These are phyloP conservation scores for Pachyseris speciosa DNA, from an alignment of 64 coral and sea anemone genomes.

Conservation along the genomic window DNA sequence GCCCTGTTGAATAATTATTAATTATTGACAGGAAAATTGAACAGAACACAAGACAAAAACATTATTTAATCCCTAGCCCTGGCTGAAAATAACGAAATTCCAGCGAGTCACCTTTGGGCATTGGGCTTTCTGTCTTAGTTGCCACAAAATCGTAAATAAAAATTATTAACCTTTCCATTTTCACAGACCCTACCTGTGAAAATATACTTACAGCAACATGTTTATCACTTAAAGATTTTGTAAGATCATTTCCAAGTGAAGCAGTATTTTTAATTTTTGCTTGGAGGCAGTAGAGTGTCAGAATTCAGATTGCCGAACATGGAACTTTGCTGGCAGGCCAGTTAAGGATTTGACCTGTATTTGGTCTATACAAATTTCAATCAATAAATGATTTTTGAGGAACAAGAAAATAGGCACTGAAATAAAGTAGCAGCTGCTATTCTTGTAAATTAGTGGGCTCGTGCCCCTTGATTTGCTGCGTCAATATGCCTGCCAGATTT, in stretches of 20 bases:
- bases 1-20: too few relatives aligned
- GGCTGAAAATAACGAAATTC: too few relatives aligned
- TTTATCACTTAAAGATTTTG: not conserved
- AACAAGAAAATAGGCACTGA: not conserved
- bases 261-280: not conserved
- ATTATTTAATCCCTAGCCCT: too few relatives aligned
- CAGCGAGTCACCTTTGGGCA: too few relatives aligned
- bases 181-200: not conserved
- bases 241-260: not conserved
- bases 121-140: too few relatives aligned
- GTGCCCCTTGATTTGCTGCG: not conserved
- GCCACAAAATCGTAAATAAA: not conserved
- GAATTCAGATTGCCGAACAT: not conserved
- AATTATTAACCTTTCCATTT: not conserved
- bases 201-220: not conserved
- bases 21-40: too few relatives aligned
- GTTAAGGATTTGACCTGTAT: not conserved
- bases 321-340: not conserved
- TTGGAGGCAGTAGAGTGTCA: not conserved
- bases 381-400: constrained; percentile 31
- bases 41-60: too few relatives aligned
- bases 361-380: constrained; percentile 32
- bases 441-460: constrained; percentile 20
- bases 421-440: not conserved
- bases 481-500: constrained; percentile 14